Evolutionary conservation across 2,797 vertebrate species (phyloP).

Genomic region (Sebastes umbrosus): DNA sequence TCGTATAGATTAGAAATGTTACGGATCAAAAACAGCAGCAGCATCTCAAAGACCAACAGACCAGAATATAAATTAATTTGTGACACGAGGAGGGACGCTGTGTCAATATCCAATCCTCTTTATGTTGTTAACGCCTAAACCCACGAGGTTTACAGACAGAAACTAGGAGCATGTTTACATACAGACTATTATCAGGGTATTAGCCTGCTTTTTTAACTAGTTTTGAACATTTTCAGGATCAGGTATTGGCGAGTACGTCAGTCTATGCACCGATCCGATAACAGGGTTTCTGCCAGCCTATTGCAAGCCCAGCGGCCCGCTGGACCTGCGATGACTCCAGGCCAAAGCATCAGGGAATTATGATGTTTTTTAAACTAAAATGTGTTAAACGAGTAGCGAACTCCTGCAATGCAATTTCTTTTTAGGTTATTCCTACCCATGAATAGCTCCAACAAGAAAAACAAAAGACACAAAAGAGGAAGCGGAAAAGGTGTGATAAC

Average conservation of each 20-base stretch:
- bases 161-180: background rate
- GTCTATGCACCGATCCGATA: no score
- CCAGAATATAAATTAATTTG: slow-evolving; percentile 22
- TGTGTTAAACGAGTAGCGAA: no score
- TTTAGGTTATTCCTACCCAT: background rate
- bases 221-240: background rate
- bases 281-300: no score
- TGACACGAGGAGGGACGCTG: background rate
- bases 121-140: slow-evolving; percentile 13
- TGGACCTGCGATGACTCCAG: no score
- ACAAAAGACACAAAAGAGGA: background rate
- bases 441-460: background rate
- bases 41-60: slow-evolving; percentile 24
- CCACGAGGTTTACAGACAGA: background rate
- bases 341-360: no score
- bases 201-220: background rate
- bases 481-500: background rate
- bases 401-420: no score
- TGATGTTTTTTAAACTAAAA: no score
- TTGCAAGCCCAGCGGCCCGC: no score
- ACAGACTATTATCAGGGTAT: background rate
- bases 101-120: slow-evolving; percentile 14
- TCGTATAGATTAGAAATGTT: slow-evolving; percentile 36
- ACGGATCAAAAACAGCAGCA: slow-evolving; percentile 27
- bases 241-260: no score